Evolutionary conservation across 2,113 vertebrate species (phyloP), one percentile per base, ranked within the genome.

Genomic region (Rhizomys pruinosus): DNA sequence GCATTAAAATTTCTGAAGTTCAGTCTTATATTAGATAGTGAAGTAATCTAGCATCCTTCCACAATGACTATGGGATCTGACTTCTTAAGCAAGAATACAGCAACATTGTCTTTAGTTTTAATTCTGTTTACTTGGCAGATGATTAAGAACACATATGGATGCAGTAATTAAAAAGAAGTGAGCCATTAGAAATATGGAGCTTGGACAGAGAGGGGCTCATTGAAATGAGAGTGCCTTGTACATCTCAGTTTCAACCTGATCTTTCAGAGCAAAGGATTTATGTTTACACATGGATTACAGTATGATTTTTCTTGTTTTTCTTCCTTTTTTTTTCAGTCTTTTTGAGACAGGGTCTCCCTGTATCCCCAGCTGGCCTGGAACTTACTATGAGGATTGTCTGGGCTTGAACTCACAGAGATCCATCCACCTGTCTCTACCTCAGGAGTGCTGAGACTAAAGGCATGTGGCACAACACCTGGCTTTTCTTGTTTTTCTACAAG

Each of bases 91-190:
- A 87, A 16, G 27, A 8, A 84, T 22, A 7, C 39, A 89, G n/a
- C 81, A 80, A 94, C 52, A 1, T 2, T 72, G 8, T 55, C 19
- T 74, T 80, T 29, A 19, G 17, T 86, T 80, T 79, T 84, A 84
- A 52, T 55, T 81, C 1, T 10, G 90, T 90, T 91, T 79, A 93
- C 77, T 77, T 90, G 47, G 57, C 6, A 52, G 29, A n/a, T 77
- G 17, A 32, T 7, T 85, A 57, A 91, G 13, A 87, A 74, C 2
- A 29, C 10, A 4, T 91, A 11, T 89, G 47, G 47, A 73, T 87
- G 76, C 15, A 81, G 9, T 91, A 84, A 74, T 44, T 79, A 87
- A 71, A 37, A 91, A 55, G 15, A 39, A 39, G 16, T 34, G 37
- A 71, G 79, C 29, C 29, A 7, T 87, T 47, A 86, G 29, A 16